Base-by-base conservation (phyloP, 2,888 invertebrate genomes). In the Tuberolachnus salignus region DNA sequence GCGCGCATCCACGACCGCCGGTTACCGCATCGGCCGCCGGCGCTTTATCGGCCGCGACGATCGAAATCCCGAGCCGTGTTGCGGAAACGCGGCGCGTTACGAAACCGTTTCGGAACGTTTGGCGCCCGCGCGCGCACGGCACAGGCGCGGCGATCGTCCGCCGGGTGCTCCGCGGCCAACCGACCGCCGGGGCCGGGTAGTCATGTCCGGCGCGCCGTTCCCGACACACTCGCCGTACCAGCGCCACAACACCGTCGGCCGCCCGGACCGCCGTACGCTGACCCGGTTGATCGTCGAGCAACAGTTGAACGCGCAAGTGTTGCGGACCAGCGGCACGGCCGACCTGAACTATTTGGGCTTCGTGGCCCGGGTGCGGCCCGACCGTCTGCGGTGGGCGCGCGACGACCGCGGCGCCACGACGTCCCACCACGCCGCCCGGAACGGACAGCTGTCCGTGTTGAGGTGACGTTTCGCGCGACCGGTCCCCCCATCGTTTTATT, bases 341-440 rank as follows among this genome's bases (percentile, higher is more conserved):
- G 81, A 82, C 53, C 53, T 82, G 49, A 81, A 81, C 21, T 64
- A 80, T 13, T 34, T 82, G 70, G 61, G 78, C 23, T 67, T 71
- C 53, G 67, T 81, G 1, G 75, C 59, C 49, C 16, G 59, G 26
- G 59, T 9, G 49, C 26, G 49, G 1, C 71, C 59, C 13, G n/a
- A 13, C 3, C 80, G 80, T n/a, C 67, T 74, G 19, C 49, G 51
- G 34, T 46, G 53, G 51, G 57, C 57, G 13, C 26, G 70, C 14
- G 69, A 81, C 72, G 46, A 69, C 19, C 69, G 81, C 11, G 82
- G 82, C 11, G 82, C 82, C 4, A 67, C 72, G 6, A 63, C 70
- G 11, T 44, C 82, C 64, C 83, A 83, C 75, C 80, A 82, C 53
- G 82, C 82, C 8, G 82, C 82, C 34, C 80, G 82, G 6, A 81